Base-by-base conservation (phyloP, 2,888 invertebrate species). In the Stenchaetothrips biformis region DNA sequence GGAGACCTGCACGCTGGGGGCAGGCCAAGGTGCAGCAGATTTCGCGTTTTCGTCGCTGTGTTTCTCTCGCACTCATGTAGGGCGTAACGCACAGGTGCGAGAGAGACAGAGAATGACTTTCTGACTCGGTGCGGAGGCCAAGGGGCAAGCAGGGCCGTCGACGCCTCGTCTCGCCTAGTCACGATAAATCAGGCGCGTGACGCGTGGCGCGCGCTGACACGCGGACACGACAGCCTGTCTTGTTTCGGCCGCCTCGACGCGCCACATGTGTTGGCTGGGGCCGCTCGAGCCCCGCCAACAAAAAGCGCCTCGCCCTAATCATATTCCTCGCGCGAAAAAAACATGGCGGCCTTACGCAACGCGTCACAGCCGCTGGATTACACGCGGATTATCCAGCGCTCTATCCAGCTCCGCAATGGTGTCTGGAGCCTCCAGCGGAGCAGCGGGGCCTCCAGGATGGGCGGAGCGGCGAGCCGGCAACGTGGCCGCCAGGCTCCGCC, bases 381-480 rank as follows among this genome's bases (percentile, higher is more conserved):
- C 11, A 18, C 53, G 53, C 4, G 53, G 16, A 53, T 53, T 53
- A 53, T 74, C 67, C 67, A 9, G 21, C 25, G 21, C 11, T 25
- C 67, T 21, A 21, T 21, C 21, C 21, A 25, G 67, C 67, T 7
- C 25, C 67, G 67, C 67, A 37, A 37, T 74, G 67, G 9, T 21
- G 67, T 74, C 67, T 74, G 67, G 67, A 25, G 67, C 67, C 67
- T 74, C 67, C 67, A 25, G 67, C 67, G 59, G 18, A 4, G 18
- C 59, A 13, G 59, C 59, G 59, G 59, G 16, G 59, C 59, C 18
- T 6, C 59, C 59, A 9, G 59, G 59, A 9, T 59, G 59, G 59
- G 67, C 67, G 67, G 67, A 21, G 67, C 67, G 67, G 67, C 7
- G 59, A 59, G 59, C 59, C 67, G 67, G 67, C 67, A 74, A 74